phyloP scores from a whole-genome alignment of 2,113 vertebrate species.

The Leptobrachium ailaonicum region DNA sequence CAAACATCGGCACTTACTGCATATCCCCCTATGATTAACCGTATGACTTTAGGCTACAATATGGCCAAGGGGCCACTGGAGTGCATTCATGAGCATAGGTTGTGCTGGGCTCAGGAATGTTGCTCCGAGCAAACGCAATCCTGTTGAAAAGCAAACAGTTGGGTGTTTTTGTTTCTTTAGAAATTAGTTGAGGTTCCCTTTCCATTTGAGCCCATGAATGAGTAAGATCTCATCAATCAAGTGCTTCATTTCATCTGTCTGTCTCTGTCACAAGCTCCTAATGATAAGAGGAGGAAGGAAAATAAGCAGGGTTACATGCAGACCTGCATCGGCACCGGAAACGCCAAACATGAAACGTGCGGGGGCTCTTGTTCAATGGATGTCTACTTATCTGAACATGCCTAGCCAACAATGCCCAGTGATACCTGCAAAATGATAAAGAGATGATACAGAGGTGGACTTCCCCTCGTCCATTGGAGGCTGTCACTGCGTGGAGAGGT shows the following conservation, averaged over 20 bases:
- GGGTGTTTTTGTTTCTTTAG: slow-evolving; percentile 6
- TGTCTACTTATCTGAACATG: too few species aligned
- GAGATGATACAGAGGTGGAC: too few species aligned
- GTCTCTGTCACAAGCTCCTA: neutral
- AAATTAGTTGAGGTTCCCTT: neutral
- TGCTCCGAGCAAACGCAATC: neutral
- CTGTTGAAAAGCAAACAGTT: neutral
- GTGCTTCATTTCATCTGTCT: neutral
- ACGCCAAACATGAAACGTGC: too few species aligned
- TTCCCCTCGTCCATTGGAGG: too few species aligned
- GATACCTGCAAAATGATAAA: too few species aligned
- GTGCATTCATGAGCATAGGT: neutral
- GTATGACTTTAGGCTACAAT: too few species aligned
- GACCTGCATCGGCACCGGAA: too few species aligned
- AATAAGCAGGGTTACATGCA: neutral
- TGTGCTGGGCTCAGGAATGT: neutral
- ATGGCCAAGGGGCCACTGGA: neutral
- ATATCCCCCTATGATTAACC: too few species aligned
- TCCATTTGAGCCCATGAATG: slow-evolving; percentile 16
- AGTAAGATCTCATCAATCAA: slow-evolving; percentile 13
- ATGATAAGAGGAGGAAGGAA: neutral
- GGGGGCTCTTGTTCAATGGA: too few species aligned
- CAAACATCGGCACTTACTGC: too few species aligned
- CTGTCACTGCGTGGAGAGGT: too few species aligned
- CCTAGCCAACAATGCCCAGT: too few species aligned